Evolutionary conservation across 2,113 vertebrate genomes (phyloP).

Genomic region (Dasyurus viverrinus): DNA sequence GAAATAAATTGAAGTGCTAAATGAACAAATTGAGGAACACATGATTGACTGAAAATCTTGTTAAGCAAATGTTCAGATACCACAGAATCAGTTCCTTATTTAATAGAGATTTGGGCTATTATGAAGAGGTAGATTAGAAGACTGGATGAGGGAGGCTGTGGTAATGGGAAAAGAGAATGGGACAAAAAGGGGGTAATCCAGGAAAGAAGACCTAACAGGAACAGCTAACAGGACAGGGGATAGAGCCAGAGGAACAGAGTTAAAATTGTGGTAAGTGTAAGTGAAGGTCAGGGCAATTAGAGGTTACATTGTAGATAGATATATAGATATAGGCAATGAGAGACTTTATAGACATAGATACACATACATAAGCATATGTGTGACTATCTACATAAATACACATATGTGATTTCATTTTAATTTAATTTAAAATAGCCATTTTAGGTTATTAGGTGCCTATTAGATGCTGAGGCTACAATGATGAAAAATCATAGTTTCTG

Average conservation of each 20-base stretch:
- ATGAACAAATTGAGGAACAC: neutral
- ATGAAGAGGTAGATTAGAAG: neutral
- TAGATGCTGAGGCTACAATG: neutral
- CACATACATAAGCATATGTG: neutral
- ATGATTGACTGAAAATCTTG: neutral
- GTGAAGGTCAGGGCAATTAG: neutral
- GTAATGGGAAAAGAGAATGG: neutral
- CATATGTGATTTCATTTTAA: neutral
- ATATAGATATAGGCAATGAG: neutral
- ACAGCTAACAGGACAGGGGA: neutral
- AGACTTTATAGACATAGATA: neutral
- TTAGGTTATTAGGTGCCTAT: neutral
- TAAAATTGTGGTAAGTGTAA: neutral
- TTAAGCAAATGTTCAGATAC: neutral
- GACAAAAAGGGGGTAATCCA: neutral
- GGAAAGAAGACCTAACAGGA: neutral
- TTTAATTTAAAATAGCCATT: neutral
- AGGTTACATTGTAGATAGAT: neutral
- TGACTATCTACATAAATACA: neutral
- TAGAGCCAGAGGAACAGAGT: neutral
- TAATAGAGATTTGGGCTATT: neutral
- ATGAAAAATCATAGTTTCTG: neutral
- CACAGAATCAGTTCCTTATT: neutral
- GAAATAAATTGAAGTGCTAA: neutral
- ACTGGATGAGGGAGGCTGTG: neutral